Conservation (phyloP, 2,113 vertebrate species). For the Hippolais icterina region DNA sequence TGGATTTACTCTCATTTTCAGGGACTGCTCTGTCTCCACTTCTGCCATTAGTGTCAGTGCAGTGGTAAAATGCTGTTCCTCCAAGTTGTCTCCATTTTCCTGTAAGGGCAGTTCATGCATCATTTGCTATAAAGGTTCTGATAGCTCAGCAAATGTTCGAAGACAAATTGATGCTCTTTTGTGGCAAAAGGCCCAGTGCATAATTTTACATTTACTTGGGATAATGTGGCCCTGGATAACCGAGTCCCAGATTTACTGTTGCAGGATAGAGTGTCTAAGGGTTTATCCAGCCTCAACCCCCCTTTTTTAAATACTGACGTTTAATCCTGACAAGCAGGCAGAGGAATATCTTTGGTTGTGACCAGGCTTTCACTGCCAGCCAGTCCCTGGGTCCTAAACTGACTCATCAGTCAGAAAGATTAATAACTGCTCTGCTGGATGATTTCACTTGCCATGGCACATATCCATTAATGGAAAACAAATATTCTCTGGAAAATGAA, state of each 20-base stretch:
- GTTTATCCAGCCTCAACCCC: constrained; percentile 33
- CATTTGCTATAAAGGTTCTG: constrained; percentile 52
- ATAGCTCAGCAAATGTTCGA: constrained; percentile 59
- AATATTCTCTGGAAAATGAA: constrained; percentile 57
- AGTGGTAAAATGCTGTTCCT: constrained; percentile 53
- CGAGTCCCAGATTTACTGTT: constrained; percentile 28
- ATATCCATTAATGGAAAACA: constrained; percentile 61
- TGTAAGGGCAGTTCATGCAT: constrained; percentile 56
- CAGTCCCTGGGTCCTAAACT: constrained; percentile 45
- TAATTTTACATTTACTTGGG: constrained; percentile 47
- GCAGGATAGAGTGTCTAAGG: constrained; percentile 6
- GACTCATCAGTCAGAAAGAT: constrained; percentile 57
- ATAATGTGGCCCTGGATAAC: constrained; percentile 57
- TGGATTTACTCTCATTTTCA: constrained; percentile 47
- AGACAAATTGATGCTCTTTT: constrained; percentile 46
- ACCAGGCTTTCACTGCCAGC: constrained; percentile 27
- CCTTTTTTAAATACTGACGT: neutral
- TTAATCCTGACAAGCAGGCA: constrained; percentile 48
- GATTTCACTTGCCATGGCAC: constrained; percentile 62
- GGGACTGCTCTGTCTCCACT: constrained; percentile 46
- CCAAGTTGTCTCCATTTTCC: constrained; percentile 36
- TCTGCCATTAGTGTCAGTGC: constrained; percentile 45
- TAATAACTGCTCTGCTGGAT: constrained; percentile 49
- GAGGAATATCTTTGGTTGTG: neutral
- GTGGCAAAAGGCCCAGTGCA: constrained; percentile 36